Evolutionary conservation across 1,140 invertebrate genomes (phyloP), one percentile per base, ranked within the genome.

Genomic region (Zeugodacus cucurbitae): DNA sequence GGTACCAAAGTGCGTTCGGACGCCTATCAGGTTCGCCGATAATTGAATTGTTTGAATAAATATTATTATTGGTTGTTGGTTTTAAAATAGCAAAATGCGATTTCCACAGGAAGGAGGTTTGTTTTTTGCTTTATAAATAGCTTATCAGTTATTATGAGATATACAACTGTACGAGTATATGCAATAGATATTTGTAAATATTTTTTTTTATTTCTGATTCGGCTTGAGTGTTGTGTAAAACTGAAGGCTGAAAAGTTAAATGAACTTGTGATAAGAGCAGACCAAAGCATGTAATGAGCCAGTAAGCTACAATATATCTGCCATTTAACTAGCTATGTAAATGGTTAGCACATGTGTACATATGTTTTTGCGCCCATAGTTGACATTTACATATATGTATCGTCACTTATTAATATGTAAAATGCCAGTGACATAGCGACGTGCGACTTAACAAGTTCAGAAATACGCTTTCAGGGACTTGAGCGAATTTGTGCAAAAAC

Each of bases 161-260:
- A 82, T 37, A 3, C n/a, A 59, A 22, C 2, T 59, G 7, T 5
- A 22, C 6, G 8, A 1, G n/a, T 59, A n/a, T 62, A 1, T 62
- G 8, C 22, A 62, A n/a, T 6, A 54, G 41, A 82, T 48, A 29
- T 82, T 11, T 74, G 22, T 41, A n/a, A 22, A 2, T 1, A 2
- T n/a, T 74, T 74, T 54, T 54, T 2, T 48, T 48, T 17, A 4
- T 11, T 82, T 44, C 41, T 37, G 74, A 82, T 82, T 82, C n/a
- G 41, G 41, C 22, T 29, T 29, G 48, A 54, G 48, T 54, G 37
- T 78, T 82, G n/a, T 26, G 74, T 48, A 82, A 48, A 48, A 41
- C 74, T 78, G 74, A 82, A 82, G 74, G 74, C 74, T 48, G n/a
- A 82, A 82, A 48, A 82, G 74, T 82, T 82, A 82, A 82, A 54